Evolutionary conservation across 2,888 invertebrate genomes (phyloP).

Genomic region (Sphaeridia pumilis): DNA sequence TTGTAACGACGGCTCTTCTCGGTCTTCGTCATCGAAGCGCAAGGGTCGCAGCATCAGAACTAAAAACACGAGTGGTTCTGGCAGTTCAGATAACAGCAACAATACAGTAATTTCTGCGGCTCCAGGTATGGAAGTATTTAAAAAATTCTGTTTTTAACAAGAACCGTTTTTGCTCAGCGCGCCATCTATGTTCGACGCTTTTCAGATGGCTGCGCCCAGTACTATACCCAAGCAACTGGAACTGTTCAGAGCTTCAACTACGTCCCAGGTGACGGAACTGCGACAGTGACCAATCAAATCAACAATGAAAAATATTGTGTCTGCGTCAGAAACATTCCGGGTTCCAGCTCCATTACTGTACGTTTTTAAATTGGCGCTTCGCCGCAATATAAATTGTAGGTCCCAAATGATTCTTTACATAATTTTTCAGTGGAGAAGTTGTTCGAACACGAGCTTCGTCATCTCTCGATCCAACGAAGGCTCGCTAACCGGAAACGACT

Average conservation of each 20-base stretch:
- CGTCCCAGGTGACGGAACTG: not conserved
- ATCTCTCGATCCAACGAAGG: not conserved
- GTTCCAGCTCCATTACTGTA: conserved; percentile 30
- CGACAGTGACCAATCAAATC: conserved; percentile 10
- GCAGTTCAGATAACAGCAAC: no score
- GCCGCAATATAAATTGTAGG: no score
- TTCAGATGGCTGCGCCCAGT: conserved; percentile 29
- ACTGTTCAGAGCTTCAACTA: conserved; percentile 30
- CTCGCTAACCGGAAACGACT: not conserved
- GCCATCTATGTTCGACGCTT: not conserved
- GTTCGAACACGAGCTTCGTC: not conserved
- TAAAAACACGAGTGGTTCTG: not conserved
- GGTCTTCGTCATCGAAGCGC: not conserved
- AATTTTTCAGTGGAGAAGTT: not conserved
- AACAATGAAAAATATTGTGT: conserved; percentile 32
- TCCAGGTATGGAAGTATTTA: no score
- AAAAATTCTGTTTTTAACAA: no score
- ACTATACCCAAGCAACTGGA: conserved; percentile 25
- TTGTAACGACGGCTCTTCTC: conserved; percentile 18
- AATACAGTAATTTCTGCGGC: not conserved
- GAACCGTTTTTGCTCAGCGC: no score
- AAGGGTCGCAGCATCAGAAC: not conserved
- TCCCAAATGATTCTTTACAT: not conserved
- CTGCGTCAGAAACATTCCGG: conserved; percentile 21
- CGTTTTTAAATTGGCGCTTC: no score